These are phyloP conservation scores for Campoplex capitator DNA, from an alignment of 2,888 invertebrate species.

Conservation along the genomic window DNA sequence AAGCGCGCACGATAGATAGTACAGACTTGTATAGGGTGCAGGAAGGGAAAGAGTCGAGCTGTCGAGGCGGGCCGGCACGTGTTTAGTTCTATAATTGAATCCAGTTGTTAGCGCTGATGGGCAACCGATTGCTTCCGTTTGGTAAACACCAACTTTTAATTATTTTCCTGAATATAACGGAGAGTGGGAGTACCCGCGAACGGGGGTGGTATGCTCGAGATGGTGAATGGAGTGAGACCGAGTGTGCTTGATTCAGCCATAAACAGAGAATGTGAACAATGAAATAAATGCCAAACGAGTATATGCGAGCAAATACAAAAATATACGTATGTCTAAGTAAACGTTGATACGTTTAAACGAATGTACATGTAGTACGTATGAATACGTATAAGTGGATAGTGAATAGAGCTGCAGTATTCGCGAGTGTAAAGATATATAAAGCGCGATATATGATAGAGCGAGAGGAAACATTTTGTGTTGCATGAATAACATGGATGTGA, in stretches of 20 bases:
- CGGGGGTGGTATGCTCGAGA: constrained; percentile 17
- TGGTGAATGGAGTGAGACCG: constrained; percentile 36
- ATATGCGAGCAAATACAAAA: neutral
- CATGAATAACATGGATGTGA: constrained; percentile 42
- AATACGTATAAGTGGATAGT: neutral
- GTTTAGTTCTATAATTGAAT: constrained; percentile 80
- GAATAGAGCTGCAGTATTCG: constrained; percentile 53
- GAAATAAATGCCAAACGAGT: constrained; percentile 71
- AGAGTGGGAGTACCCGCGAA: constrained; percentile 15
- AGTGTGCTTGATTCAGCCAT: constrained; percentile 73
- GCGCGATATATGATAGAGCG: constrained; percentile 4
- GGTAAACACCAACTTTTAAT: constrained; percentile 81
- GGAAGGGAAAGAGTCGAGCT: neutral
- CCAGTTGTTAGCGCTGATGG: constrained; percentile 79
- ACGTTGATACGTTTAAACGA: neutral
- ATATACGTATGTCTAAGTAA: neutral
- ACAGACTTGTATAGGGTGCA: neutral
- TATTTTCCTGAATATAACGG: constrained; percentile 72
- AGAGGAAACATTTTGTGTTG: constrained; percentile 46
- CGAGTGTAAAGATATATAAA: constrained; percentile 57
- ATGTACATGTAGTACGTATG: neutral
- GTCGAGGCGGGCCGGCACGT: constrained; percentile 47
- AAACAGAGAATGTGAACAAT: constrained; percentile 77
- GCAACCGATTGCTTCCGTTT: constrained; percentile 79
- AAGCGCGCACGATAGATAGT: constrained; percentile 14